Evolutionary conservation across 2,797 vertebrate genomes (phyloP).

Genomic region (Gobionotothen gibberifrons): DNA sequence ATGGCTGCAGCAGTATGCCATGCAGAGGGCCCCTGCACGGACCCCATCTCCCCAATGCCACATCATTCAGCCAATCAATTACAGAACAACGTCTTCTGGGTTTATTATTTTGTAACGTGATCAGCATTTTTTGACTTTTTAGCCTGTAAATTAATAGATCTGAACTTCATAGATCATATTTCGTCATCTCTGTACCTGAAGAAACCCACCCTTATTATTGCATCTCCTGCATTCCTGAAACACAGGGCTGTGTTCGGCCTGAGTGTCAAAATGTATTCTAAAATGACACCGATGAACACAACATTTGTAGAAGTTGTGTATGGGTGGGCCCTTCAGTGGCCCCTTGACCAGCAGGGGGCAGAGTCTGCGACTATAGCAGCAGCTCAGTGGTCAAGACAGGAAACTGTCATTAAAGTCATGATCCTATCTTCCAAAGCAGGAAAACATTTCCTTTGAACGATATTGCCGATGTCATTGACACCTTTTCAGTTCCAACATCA

Average conservation of each 20-base stretch:
- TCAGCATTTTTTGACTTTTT: not conserved
- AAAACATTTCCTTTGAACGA: constrained; percentile 9
- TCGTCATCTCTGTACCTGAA: constrained; percentile 16
- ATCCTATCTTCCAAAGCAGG: constrained; percentile 2
- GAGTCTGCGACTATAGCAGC: constrained; percentile 8
- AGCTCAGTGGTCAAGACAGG: not conserved
- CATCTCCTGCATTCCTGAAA: not conserved
- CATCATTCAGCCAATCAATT: not conserved
- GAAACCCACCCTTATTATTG: not conserved
- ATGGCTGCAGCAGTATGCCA: not conserved
- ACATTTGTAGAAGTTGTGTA: not conserved
- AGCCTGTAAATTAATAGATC: not conserved
- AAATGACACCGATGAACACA: not conserved
- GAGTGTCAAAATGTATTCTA: not conserved
- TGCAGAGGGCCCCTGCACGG: not conserved
- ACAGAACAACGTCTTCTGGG: not conserved
- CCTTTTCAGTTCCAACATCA: not conserved
- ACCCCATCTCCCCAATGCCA: not conserved
- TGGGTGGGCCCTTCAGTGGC: not conserved
- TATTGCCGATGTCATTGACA: not conserved
- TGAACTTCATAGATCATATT: not conserved
- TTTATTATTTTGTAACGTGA: not conserved
- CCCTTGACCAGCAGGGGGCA: constrained; percentile 67
- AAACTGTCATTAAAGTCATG: constrained; percentile 9
- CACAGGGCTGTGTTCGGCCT: not conserved